phyloP scores from a whole-genome alignment of 2,888 invertebrate species.

The Epinotia bilunana region DNA sequence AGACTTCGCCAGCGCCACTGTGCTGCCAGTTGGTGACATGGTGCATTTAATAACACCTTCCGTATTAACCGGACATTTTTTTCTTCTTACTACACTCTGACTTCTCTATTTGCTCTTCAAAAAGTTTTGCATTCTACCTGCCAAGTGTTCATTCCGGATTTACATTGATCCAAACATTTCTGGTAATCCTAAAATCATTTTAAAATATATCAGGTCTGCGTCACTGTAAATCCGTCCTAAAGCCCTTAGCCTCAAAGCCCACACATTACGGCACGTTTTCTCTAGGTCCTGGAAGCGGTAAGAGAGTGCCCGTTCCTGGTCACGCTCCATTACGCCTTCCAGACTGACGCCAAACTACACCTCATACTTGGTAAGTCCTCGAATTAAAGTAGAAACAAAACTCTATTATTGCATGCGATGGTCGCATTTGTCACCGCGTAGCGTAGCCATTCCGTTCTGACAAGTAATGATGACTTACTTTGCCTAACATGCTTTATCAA shows the following conservation, averaged over 20 bases:
- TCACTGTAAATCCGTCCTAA: neutral
- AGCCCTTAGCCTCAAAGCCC: neutral
- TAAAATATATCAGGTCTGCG: neutral
- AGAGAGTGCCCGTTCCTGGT: constrained; percentile 98
- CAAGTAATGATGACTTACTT: too few species aligned
- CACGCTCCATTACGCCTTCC: constrained; percentile 99
- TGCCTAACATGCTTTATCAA: neutral
- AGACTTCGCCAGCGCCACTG: too few species aligned
- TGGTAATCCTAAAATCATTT: too few species aligned
- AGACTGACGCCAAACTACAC: constrained; percentile 98
- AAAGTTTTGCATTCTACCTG: too few species aligned
- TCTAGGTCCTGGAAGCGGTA: constrained; percentile 95
- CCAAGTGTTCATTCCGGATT: too few species aligned
- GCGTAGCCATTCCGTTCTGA: neutral
- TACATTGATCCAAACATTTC: too few species aligned
- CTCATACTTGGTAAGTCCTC: constrained; percentile 95
- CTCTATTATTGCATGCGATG: neutral
- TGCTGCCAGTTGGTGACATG: too few species aligned
- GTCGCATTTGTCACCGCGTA: neutral
- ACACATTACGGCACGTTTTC: constrained; percentile 46
- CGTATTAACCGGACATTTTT: too few species aligned
- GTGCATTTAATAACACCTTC: too few species aligned
- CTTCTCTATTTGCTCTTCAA: too few species aligned
- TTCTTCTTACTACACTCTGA: too few species aligned
- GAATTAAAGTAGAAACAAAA: neutral